These are phyloP conservation scores for Lochmaea crataegi DNA, from an alignment of 2,888 invertebrate species.

Conservation along the genomic window DNA sequence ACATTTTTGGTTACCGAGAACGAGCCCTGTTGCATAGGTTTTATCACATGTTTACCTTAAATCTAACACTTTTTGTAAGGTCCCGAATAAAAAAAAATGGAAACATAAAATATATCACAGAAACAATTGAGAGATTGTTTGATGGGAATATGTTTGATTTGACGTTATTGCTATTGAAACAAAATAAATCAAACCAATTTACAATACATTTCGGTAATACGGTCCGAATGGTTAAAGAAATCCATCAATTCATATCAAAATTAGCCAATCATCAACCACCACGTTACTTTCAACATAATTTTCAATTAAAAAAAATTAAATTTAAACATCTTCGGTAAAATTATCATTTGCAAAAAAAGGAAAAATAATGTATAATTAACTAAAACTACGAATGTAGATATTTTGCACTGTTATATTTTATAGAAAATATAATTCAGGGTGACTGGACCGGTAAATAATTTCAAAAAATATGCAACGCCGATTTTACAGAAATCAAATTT, in stretches of 20 bases:
- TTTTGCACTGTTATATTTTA: no score
- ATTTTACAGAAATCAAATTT: background rate
- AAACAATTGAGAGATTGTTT: slow-evolving; percentile 26
- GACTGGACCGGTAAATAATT: slow-evolving; percentile 3
- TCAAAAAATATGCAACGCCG: background rate
- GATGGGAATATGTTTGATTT: background rate
- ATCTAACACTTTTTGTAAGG: slow-evolving; percentile 31
- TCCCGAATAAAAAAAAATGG: slow-evolving; percentile 29
- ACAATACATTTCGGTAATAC: background rate
- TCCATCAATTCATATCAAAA: background rate
- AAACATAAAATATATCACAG: slow-evolving; percentile 40
- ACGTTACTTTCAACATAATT: background rate
- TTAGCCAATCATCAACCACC: background rate
- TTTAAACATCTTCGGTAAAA: background rate
- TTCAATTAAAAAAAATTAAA: background rate
- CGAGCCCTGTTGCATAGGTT: slow-evolving; percentile 38
- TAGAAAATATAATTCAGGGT: no score
- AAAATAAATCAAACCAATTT: background rate
- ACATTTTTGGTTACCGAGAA: slow-evolving; percentile 37
- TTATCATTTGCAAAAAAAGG: background rate
- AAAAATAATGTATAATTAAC: background rate
- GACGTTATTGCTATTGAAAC: background rate
- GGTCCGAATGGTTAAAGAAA: background rate
- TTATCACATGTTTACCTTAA: slow-evolving; percentile 41
- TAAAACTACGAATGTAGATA: background rate